A percentile compares a stretch with the other conserved stretches of the same genome.
Conservation (phyloP, 2,113 vertebrate species). For the Sorex araneus region DNA sequence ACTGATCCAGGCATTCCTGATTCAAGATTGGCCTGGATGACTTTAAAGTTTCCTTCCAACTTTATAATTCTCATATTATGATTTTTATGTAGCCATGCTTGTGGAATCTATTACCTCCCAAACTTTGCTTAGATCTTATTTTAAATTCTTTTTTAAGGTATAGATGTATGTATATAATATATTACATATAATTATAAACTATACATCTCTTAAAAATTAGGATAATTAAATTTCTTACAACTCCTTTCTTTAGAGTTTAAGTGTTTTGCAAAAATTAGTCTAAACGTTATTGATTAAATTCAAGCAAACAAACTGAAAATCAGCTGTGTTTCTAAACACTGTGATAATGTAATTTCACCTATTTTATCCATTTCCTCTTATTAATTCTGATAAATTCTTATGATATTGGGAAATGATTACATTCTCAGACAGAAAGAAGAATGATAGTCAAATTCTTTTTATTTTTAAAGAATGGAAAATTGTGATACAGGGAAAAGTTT, state of each 20-base stretch:
- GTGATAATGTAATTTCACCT: neutral
- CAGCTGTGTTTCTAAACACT: conserved; percentile 41
- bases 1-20: neutral
- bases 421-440: conserved; percentile 22
- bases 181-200: neutral
- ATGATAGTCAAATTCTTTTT: neutral
- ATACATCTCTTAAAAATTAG: conserved; percentile 6
- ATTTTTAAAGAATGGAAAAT: conserved; percentile 19
- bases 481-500: neutral
- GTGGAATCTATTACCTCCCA: neutral
- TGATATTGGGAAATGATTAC: conserved; percentile 44
- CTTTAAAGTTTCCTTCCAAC: neutral
- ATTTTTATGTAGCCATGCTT: neutral
- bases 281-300: conserved; percentile 36
- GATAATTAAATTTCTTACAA: conserved; percentile 43
- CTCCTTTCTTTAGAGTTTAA: conserved; percentile 4
- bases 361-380: conserved; percentile 45
- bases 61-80: neutral
- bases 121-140: neutral
- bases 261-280: conserved; percentile 24
- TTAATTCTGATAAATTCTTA: conserved; percentile 31
- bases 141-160: conserved; percentile 16
- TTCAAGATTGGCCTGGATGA: neutral
- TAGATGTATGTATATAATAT: neutral
- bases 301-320: neutral